Evolutionary conservation across 2,113 vertebrate species (phyloP).

Genomic region (Corvus moneduloides): DNA sequence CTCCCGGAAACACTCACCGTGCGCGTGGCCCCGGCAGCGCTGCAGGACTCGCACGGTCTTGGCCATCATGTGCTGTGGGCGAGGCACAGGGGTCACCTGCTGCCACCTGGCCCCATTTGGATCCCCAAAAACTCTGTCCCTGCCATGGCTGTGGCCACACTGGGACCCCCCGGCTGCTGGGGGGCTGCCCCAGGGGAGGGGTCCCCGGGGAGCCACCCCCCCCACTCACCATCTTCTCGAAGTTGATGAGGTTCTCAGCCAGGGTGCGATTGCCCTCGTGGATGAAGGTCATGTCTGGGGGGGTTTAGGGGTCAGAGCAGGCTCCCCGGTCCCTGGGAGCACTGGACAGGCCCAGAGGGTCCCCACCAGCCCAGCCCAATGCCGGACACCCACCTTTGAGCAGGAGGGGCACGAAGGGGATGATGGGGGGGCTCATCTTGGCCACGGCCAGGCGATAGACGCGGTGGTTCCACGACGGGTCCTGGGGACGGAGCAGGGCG

Average conservation of each 20-base stretch:
- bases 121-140: neutral
- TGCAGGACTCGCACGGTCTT: constrained; percentile 84
- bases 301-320: neutral
- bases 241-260: constrained; percentile 90
- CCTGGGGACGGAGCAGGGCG: constrained; percentile 61
- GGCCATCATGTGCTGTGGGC: constrained; percentile 87
- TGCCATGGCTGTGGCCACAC: rapidly evolving
- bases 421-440: constrained; percentile 90
- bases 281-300: constrained; percentile 92
- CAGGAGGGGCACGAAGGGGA: constrained; percentile 93
- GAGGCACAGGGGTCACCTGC: neutral
- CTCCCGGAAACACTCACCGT: constrained; percentile 63
- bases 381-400: constrained; percentile 83
- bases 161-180: neutral
- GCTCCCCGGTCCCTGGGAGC: neutral
- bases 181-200: neutral
- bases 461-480: constrained; percentile 92
- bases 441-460: constrained; percentile 87
- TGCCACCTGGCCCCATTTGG: neutral
- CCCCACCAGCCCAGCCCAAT: neutral
- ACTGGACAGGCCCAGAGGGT: neutral
- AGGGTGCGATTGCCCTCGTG: constrained; percentile 90
- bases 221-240: constrained; percentile 93
- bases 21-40: constrained; percentile 81
- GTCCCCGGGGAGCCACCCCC: rapidly evolving